Evolutionary conservation across 1,140 invertebrate genomes (phyloP), one percentile per base, ranked within the genome.

Genomic region (Palaemon carinicauda): DNA sequence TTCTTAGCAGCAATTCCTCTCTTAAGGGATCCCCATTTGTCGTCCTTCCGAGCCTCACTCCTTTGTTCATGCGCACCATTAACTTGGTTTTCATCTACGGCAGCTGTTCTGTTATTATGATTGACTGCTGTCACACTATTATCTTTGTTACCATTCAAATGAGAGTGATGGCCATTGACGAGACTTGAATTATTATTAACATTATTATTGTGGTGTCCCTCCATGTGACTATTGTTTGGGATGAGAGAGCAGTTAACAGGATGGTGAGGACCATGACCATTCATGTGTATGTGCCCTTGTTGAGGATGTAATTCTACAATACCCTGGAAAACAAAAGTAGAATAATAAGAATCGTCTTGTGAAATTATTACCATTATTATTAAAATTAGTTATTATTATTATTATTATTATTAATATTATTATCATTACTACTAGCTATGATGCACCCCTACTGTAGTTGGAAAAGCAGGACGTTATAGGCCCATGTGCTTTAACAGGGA

Each of bases 1-100:
- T 95, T 96, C 91, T 95, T 95, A 7, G 86, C 81, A 2, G 87
- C 89, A 14, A 87, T 52, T 3, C 85, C 85, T 19, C 80, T 79
- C 19, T 79, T 89, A 17, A 89, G 80, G 15, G 89, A 89, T n/a
- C 87, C 87, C 87, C 87, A 87, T 51, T 88, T 85, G 54, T 89
- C 89, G 51, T 89, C 89, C 69, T 88, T 88, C 41, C 65, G 75
- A 7, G 50, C 29, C 24, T 86, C 83, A 15, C 86, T 74, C 21
- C 87, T 33, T 19, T 79, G 86, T 27, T 80, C 78, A 15, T 84
- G 69, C 1, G 41, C 41, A 15, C 80, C 53, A 19, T 85, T 84
- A 19, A 27, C 31, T 3, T 69, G 24, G 31, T 51, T 79, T 17
- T 83, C 80, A 71, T 80, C 65, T 1, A 54, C 31, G 14, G 65